Evolutionary conservation across 2,113 vertebrate species (phyloP), one percentile per base, ranked within the genome.

Genomic region (Osmerus mordax): DNA sequence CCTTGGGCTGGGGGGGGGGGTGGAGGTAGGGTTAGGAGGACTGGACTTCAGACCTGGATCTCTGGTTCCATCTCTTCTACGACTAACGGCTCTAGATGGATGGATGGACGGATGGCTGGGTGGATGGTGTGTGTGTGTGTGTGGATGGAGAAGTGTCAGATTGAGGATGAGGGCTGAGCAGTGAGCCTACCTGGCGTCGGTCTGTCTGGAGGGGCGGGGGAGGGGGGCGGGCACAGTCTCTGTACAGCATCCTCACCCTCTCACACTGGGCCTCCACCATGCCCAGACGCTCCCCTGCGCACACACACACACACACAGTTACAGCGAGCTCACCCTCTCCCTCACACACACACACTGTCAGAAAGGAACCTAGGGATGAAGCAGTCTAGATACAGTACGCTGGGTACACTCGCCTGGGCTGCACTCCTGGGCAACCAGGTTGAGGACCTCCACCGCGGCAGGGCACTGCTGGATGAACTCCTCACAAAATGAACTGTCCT

Each of bases 381-480:
- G 41, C 41, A 47, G 41, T 47, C 41, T 47, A 12, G 41, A 47
- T 47, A 47, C 8, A 7, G 41, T 47, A 9, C 9, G 2, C 41
- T 47, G 7, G 41, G 9, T 47, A 2, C 32, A 5, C 94, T 86
- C 84, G 97, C 97, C 96, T 58, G 97, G 96, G 83, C 96, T 97
- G 87, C 97, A 99, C 75, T 99, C 97, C 87, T 99, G 97, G 0
- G 97, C 97, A 23, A 98, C 97, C 4, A 98, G 91, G 88, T 98
- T 99, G 9, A 98, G 93, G 74, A 99, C 97, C 84, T 99, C 97
- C 29, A 98, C 95, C 67, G 97, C 97, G 71, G 97, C 96, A 61
- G 97, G 97, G 81, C 97, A 99, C 84, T 99, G 97, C 81, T 99
- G 96, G 87, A 99, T 98, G 86, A 99, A 99, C 87, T 98, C 97